phyloP scores from a whole-genome alignment of 2,113 vertebrate species.

The Phylloscopus trochilus region DNA sequence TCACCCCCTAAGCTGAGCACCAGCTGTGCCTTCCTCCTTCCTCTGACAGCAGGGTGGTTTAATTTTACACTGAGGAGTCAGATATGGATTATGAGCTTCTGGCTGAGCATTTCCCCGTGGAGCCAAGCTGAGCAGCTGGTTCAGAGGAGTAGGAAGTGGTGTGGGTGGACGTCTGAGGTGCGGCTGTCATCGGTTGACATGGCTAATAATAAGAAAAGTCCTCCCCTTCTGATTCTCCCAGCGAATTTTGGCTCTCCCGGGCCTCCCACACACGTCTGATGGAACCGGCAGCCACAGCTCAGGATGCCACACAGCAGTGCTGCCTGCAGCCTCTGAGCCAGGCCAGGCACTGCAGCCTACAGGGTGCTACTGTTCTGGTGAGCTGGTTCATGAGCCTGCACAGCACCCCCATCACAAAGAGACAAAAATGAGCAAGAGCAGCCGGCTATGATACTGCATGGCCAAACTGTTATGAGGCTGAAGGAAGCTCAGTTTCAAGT shows the following conservation, averaged over 20 bases:
- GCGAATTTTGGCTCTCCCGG: neutral
- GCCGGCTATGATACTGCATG: neutral
- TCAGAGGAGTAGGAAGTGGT: neutral
- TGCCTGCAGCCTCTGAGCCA: neutral
- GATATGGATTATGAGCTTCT: neutral
- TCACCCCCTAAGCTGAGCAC: neutral
- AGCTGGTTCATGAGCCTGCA: neutral
- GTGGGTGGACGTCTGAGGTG: neutral
- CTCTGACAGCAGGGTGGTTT: neutral
- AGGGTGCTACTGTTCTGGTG: neutral
- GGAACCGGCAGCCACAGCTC: rapidly evolving
- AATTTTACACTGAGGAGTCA: neutral
- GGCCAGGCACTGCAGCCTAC: neutral
- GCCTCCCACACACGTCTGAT: neutral
- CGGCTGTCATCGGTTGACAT: neutral
- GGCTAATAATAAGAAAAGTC: neutral
- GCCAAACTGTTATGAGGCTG: neutral
- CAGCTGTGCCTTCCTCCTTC: neutral
- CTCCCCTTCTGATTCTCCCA: neutral
- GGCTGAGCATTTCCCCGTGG: neutral
- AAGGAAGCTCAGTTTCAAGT: neutral
- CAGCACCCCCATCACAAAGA: neutral
- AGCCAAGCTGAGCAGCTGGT: neutral
- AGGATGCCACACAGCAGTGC: neutral
- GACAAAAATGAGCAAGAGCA: neutral